Base-by-base conservation (phyloP, 2,113 vertebrate genomes). In the Oryctolagus cuniculus region DNA sequence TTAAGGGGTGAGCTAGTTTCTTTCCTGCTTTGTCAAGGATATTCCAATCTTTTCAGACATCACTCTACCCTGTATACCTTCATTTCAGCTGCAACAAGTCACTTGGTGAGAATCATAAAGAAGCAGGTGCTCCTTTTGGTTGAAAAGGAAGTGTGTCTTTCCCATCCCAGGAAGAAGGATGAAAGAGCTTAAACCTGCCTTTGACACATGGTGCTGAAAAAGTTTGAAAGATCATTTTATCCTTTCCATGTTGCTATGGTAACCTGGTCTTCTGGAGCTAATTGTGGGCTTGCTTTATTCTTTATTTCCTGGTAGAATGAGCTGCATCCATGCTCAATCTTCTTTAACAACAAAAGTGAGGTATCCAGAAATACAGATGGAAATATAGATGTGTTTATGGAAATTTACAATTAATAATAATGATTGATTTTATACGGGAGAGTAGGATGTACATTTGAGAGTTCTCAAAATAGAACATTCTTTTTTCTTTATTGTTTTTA, bases 191-290 rank as follows among this genome's bases (percentile, higher is more conserved):
- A 80, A 95, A 94, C 70, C 92, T 96, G 82, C 63, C 75, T 96
- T 96, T 95, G 91, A 97, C 63, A 82, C 36, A 95, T 6, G 64
- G 61, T 75, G 70, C 84, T 72, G 29, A 79, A 95, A 97, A 94
- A 94, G 70, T 96, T 95, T 96, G 80, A 96, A 72, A 96, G 80
- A 95, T 74, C 44, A 92, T 95, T 93, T 97, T 77, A 78, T 89
- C 79, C 79, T 91, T 91, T 51, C 70, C 51, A 15, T 21, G 89
- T 97, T 5, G 2, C 97, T 93, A 96, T 96, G 89, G 97, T 78
- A 97, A 97, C 96, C 63, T 82, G 75, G 79, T 25, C 70, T 96
- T 83, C 86, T 78, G 19, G 73, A 89, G 72, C 77, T 96, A 95
- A 96, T 95, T 90, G 63, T 79, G 49, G 67, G 44, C 81, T 89